Percentiles rank a stretch among this genome's conserved stretches.
Conservation (phyloP, 2,888 invertebrate species). For the Lithodes maja region DNA sequence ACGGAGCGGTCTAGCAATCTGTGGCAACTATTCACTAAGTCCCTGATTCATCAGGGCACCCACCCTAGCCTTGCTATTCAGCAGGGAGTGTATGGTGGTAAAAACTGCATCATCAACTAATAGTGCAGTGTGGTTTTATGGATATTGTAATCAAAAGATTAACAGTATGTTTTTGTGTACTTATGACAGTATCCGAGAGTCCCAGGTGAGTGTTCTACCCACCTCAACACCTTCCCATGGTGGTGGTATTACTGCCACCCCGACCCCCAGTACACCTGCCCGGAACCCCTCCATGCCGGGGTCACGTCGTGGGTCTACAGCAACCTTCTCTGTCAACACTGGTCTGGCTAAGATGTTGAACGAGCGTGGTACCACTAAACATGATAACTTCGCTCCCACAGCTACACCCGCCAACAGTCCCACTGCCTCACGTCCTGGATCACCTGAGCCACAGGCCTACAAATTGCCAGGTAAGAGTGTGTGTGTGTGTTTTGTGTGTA, state of each 20-base stretch:
- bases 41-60: too few relatives aligned
- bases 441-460: conserved; percentile 60
- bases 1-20: too few relatives aligned
- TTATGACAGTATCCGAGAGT: conserved; percentile 35
- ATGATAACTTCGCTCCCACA: conserved; percentile 80
- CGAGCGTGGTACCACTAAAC: conserved; percentile 80
- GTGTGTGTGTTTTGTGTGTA: not conserved
- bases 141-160: too few relatives aligned
- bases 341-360: conserved; percentile 86
- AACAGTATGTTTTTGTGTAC: too few relatives aligned
- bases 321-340: conserved; percentile 84
- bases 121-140: too few relatives aligned
- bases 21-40: too few relatives aligned
- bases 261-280: conserved; percentile 76
- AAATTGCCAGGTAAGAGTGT: conserved; percentile 63
- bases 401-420: conserved; percentile 93
- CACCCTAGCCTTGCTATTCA: too few relatives aligned
- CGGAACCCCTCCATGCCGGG: conserved; percentile 72
- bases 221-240: conserved; percentile 20
- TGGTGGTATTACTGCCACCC: not conserved
- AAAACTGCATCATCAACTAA: too few relatives aligned
- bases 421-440: conserved; percentile 78
- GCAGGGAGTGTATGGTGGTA: too few relatives aligned
- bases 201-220: conserved; percentile 60
- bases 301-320: conserved; percentile 79